These are phyloP conservation scores for Sceloporus tristichus DNA, from an alignment of 2,113 vertebrate species.

Conservation along the genomic window DNA sequence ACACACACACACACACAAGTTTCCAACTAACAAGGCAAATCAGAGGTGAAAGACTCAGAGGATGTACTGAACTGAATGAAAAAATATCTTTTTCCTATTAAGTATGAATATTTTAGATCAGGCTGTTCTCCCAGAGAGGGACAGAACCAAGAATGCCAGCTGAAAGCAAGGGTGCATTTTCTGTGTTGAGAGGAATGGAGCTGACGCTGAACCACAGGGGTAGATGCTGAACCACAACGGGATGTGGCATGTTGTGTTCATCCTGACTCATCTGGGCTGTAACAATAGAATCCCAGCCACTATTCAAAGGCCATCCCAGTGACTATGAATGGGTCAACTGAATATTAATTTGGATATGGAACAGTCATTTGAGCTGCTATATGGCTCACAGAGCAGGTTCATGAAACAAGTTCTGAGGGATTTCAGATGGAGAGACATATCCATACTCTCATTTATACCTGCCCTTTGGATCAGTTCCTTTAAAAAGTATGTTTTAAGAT, in stretches of 20 bases:
- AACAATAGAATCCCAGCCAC: not conserved
- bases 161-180: not conserved
- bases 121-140: too few species aligned
- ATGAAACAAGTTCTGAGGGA: not conserved
- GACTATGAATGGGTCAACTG: not conserved
- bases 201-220: not conserved
- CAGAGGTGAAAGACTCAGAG: too few species aligned
- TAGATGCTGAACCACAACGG: not conserved
- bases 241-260: rapidly evolving
- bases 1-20: too few species aligned
- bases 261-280: rapidly evolving
- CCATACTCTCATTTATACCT: not conserved
- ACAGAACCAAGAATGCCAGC: not conserved
- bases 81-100: not conserved
- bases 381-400: not conserved
- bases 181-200: not conserved
- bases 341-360: not conserved
- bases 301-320: not conserved
- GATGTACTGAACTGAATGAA: not conserved
- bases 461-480: not conserved
- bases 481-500: not conserved
- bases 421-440: not conserved
- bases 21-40: too few species aligned
- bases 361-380: rapidly evolving
- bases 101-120: not conserved